These are phyloP conservation scores for Gryllus longicercus DNA, from an alignment of 2,888 invertebrate genomes.

Conservation along the genomic window DNA sequence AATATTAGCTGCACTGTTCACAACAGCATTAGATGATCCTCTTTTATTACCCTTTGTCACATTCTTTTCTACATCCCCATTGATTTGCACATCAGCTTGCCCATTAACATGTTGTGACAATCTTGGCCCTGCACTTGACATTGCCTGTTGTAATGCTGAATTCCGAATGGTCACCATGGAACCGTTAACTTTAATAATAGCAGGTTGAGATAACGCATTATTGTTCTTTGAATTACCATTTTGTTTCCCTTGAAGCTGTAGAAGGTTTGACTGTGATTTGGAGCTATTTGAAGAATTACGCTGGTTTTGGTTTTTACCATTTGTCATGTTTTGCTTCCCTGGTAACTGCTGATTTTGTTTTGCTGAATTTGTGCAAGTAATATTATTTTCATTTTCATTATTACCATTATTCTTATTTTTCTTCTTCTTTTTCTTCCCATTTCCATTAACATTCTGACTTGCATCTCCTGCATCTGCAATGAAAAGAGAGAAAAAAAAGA, in stretches of 20 bases:
- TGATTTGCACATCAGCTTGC: conserved; percentile 43
- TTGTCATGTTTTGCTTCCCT: conserved; percentile 23
- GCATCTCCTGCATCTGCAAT: background rate
- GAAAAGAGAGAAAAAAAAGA: too few relatives aligned
- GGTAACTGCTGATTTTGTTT: conserved; percentile 24
- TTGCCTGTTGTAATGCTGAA: conserved; percentile 56
- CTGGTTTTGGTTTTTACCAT: conserved; percentile 23
- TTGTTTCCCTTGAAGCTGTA: conserved; percentile 21
- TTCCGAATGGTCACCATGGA: conserved; percentile 82
- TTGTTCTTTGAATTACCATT: background rate
- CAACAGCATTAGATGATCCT: conserved; percentile 42
- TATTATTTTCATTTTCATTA: conserved; percentile 40
- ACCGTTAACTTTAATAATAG: conserved; percentile 63
- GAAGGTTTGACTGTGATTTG: conserved; percentile 7
- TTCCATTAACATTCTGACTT: conserved; percentile 50
- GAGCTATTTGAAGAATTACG: conserved; percentile 2
- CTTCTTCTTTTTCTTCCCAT: conserved; percentile 55
- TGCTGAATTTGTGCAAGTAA: conserved; percentile 21
- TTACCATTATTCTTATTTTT: conserved; percentile 41
- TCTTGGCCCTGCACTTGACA: conserved; percentile 45
- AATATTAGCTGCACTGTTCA: conserved; percentile 25
- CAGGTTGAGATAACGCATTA: conserved; percentile 50
- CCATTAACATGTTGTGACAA: conserved; percentile 3
- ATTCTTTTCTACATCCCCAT: conserved; percentile 43
- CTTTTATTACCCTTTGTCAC: conserved; percentile 47